A percentile compares a stretch with the other conserved stretches of the same genome.
These are phyloP conservation scores for Phenacoccus solenopsis DNA, from an alignment of 1,140 invertebrate genomes.

Conservation along the genomic window DNA sequence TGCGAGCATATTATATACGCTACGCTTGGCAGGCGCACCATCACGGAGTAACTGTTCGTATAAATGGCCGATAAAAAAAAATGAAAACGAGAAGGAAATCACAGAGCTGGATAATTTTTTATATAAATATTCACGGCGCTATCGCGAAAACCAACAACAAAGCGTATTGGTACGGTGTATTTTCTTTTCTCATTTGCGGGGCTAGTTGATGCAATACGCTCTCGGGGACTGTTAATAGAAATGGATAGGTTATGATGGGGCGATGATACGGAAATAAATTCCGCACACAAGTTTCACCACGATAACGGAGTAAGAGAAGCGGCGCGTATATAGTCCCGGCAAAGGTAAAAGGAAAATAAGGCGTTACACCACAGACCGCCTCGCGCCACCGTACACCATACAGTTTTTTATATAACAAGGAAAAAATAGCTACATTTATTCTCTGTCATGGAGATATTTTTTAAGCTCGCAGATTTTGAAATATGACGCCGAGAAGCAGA, in stretches of 20 bases:
- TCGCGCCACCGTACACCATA: no score
- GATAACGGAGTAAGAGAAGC: neutral
- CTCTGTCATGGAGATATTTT: conserved; percentile 17
- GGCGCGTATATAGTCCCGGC: neutral
- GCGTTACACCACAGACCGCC: neutral
- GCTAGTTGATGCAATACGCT: conserved; percentile 14
- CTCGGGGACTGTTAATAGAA: conserved; percentile 16
- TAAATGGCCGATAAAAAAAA: no score
- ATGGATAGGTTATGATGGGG: conserved; percentile 14
- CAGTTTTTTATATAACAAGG: neutral
- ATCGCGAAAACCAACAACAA: no score
- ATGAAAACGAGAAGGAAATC: neutral
- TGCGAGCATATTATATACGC: neutral
- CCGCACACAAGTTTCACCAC: neutral
- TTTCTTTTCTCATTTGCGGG: neutral
- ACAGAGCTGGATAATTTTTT: neutral
- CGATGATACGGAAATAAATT: conserved; percentile 14
- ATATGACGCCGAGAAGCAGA: conserved; percentile 14
- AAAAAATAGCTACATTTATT: conserved; percentile 17
- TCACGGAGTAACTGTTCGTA: no score
- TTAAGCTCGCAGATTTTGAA: conserved; percentile 17
- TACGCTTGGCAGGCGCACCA: no score
- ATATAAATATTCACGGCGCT: no score
- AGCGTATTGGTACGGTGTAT: no score
- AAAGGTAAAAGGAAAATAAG: conserved; percentile 12